phyloP scores from a whole-genome alignment of 2,888 invertebrate species.

The Clunio marinus region DNA sequence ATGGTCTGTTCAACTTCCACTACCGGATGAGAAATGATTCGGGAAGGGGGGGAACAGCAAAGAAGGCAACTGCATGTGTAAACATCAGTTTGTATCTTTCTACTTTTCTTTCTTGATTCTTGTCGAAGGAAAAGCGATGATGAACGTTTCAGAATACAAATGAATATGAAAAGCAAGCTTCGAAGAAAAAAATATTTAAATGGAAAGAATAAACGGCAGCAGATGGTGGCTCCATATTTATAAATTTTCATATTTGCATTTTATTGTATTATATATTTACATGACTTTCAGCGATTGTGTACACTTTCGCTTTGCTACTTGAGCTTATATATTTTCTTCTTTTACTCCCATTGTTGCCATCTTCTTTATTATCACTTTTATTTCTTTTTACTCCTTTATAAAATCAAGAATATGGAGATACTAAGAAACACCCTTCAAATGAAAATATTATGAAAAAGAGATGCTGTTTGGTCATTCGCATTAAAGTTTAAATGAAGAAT shows the following conservation, averaged over 20 bases:
- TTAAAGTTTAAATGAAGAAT: too few species aligned
- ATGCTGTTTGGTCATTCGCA: conserved; percentile 34
- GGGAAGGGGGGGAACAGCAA: too few species aligned
- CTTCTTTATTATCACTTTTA: conserved; percentile 7
- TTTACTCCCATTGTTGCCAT: conserved; percentile 10
- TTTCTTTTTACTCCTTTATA: not conserved
- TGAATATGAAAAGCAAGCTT: conserved; percentile 32
- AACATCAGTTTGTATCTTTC: not conserved
- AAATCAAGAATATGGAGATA: conserved; percentile 4
- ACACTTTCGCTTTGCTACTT: not conserved
- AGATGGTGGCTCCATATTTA: conserved; percentile 39
- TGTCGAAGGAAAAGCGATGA: conserved; percentile 33
- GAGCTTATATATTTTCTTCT: not conserved
- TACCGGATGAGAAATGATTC: too few species aligned
- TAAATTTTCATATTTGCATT: conserved; percentile 40
- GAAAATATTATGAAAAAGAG: not conserved
- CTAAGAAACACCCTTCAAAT: not conserved
- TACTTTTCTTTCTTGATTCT: not conserved
- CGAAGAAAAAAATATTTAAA: conserved; percentile 1
- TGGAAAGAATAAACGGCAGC: conserved; percentile 26
- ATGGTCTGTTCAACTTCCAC: conserved; percentile 26
- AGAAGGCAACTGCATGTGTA: too few species aligned
- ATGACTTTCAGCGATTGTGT: conserved; percentile 14
- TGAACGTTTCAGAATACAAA: conserved; percentile 40
- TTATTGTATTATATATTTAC: conserved; percentile 38